These are phyloP conservation scores for Cynocephalus volans DNA, from an alignment of 2,113 vertebrate species.

Conservation along the genomic window DNA sequence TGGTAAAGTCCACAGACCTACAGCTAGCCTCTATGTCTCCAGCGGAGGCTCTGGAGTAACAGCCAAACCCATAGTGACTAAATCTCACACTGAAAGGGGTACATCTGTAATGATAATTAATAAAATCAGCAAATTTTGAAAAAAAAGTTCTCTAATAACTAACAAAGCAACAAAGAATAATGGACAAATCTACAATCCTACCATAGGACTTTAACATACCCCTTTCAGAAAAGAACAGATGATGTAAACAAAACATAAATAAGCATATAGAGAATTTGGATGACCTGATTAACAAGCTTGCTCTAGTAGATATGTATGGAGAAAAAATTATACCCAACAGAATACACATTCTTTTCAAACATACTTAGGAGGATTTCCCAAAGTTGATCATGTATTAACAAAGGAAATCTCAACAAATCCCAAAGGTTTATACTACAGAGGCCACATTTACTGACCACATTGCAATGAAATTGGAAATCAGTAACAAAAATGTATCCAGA, in stretches of 20 bases:
- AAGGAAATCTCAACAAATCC: not conserved
- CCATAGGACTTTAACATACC: not conserved
- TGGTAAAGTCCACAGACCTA: too few species aligned
- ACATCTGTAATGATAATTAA: too few species aligned
- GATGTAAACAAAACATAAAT: not conserved
- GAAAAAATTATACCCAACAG: not conserved
- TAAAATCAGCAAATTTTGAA: too few species aligned
- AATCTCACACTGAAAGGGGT: too few species aligned
- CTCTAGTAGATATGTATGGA: not conserved
- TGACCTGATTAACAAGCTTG: not conserved
- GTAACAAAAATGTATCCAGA: not conserved
- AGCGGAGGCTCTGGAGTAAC: too few species aligned
- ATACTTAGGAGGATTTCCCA: not conserved
- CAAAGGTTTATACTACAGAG: not conserved
- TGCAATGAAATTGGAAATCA: not conserved
- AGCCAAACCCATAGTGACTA: too few species aligned
- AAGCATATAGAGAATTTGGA: not conserved
- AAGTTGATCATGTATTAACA: not conserved
- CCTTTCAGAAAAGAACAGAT: not conserved
- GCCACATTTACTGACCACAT: not conserved
- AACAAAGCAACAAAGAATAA: not conserved
- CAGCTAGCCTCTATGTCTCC: too few species aligned
- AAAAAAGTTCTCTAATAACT: not conserved
- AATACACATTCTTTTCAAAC: not conserved
- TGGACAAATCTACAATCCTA: not conserved